These are phyloP conservation scores for Oxygymnocypris stewartii DNA, from an alignment of 2,113 vertebrate species.

Conservation along the genomic window DNA sequence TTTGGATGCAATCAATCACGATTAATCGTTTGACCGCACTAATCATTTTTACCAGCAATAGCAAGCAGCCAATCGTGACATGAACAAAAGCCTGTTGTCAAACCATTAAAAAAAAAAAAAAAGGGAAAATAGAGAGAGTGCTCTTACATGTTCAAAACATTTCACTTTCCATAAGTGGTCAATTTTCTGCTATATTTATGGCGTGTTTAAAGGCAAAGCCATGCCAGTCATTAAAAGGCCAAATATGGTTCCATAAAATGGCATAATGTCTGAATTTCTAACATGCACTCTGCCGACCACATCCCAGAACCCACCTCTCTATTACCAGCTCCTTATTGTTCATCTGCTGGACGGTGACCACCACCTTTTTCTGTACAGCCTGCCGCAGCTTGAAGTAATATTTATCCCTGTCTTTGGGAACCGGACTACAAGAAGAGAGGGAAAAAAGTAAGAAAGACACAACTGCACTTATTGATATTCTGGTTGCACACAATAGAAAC, in stretches of 20 bases:
- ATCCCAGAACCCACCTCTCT: slow-evolving; percentile 82
- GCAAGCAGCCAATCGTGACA: background rate
- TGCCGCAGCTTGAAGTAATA: slow-evolving; percentile 96
- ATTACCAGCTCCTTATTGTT: slow-evolving; percentile 93
- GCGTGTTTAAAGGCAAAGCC: background rate
- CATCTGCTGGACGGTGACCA: slow-evolving; percentile 92
- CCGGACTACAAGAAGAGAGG: slow-evolving; percentile 75
- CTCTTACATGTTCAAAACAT: background rate
- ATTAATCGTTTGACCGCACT: too few relatives aligned
- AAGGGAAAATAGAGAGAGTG: background rate
- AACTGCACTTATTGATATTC: background rate
- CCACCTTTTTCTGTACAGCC: slow-evolving; percentile 91
- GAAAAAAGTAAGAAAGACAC: background rate
- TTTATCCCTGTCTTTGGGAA: slow-evolving; percentile 97
- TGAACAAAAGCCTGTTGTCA: background rate
- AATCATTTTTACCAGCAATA: background rate
- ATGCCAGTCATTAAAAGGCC: background rate
- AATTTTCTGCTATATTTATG: background rate
- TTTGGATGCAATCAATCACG: too few relatives aligned
- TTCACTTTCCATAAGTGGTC: background rate
- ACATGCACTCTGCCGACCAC: background rate
- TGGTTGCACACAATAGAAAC: background rate
- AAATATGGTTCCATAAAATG: background rate
- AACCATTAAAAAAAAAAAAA: background rate
- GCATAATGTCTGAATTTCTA: background rate